These are phyloP conservation scores for Hofmannophila pseudospretella DNA, from an alignment of 2,888 invertebrate genomes.

Conservation along the genomic window DNA sequence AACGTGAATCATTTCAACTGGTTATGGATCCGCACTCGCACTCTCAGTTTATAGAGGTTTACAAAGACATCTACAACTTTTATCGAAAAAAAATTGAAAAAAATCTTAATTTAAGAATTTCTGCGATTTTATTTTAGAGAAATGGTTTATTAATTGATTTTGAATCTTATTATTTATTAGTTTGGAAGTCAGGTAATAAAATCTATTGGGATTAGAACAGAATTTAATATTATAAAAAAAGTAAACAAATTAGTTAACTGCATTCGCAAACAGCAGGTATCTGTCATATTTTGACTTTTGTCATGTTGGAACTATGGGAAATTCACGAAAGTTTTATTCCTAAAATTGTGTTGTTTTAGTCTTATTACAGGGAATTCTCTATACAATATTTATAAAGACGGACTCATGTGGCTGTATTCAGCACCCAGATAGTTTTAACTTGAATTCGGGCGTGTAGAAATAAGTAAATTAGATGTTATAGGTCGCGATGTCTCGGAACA, in stretches of 20 bases:
- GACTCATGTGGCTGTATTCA: constrained; percentile 42
- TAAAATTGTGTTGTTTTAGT: constrained; percentile 38
- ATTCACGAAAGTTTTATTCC: constrained; percentile 53
- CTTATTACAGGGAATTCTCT: constrained; percentile 42
- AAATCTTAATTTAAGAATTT: too few relatives aligned
- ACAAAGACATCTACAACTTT: too few relatives aligned
- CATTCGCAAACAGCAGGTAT: constrained; percentile 9
- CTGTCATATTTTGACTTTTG: constrained; percentile 67
- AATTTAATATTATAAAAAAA: too few relatives aligned
- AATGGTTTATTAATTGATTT: too few relatives aligned
- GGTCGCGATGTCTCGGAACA: constrained; percentile 63
- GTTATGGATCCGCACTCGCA: too few relatives aligned
- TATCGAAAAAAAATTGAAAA: too few relatives aligned
- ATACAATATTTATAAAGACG: constrained; percentile 39
- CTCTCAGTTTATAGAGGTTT: too few relatives aligned
- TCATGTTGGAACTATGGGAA: constrained; percentile 72
- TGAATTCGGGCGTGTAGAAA: constrained; percentile 26
- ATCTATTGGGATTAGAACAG: too few relatives aligned
- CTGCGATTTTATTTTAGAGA: too few relatives aligned
- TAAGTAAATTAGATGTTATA: constrained; percentile 45
- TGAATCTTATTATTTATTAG: too few relatives aligned
- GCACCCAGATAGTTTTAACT: constrained; percentile 29
- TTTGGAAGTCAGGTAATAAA: too few relatives aligned
- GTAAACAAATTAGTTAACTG: not conserved
- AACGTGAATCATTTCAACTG: too few relatives aligned